Percentiles rank a stretch among this genome's conserved stretches.
phyloP scores from a whole-genome alignment of 2,888 invertebrate species.

The Sturmia bella region DNA sequence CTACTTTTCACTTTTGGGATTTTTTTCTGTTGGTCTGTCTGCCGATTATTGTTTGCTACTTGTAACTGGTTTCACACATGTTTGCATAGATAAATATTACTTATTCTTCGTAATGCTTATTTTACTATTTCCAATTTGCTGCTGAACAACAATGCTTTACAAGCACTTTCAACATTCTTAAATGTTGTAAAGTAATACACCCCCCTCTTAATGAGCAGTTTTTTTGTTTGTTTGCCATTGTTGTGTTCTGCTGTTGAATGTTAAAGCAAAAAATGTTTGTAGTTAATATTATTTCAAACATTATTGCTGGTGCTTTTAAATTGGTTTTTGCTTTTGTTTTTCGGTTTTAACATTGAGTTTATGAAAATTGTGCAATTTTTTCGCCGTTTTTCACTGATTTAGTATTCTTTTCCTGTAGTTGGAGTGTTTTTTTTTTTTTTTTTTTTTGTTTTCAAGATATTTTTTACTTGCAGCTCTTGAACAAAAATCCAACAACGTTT shows the following conservation, averaged over 20 bases:
- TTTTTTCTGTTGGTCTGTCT: not conserved
- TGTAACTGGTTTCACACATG: slow-evolving; percentile 39
- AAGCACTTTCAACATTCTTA: slow-evolving; percentile 67
- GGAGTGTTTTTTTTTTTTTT: slow-evolving; percentile 18
- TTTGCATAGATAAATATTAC: slow-evolving; percentile 39
- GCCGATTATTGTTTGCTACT: slow-evolving; percentile 37
- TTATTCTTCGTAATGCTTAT: slow-evolving; percentile 16
- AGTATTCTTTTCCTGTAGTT: slow-evolving; percentile 64
- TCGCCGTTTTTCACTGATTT: slow-evolving; percentile 59
- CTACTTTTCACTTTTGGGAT: not conserved
- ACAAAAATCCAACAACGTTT: slow-evolving; percentile 23
- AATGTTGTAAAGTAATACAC: slow-evolving; percentile 48
- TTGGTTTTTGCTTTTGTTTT: slow-evolving; percentile 36
- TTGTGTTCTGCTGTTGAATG: slow-evolving; percentile 50
- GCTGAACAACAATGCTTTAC: slow-evolving; percentile 53
- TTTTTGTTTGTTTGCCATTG: slow-evolving; percentile 26
- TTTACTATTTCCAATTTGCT: slow-evolving; percentile 25
- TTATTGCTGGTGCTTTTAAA: slow-evolving; percentile 39
- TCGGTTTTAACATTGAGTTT: slow-evolving; percentile 66
- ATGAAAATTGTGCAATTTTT: slow-evolving; percentile 67
- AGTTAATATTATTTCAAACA: slow-evolving; percentile 61
- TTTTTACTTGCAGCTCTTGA: not conserved
- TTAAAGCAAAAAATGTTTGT: slow-evolving; percentile 51
- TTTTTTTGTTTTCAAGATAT: slow-evolving; percentile 13
- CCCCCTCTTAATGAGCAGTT: slow-evolving; percentile 30